Evolutionary conservation across 2,888 invertebrate species (phyloP).

Genomic region (Mythimna albipuncta): DNA sequence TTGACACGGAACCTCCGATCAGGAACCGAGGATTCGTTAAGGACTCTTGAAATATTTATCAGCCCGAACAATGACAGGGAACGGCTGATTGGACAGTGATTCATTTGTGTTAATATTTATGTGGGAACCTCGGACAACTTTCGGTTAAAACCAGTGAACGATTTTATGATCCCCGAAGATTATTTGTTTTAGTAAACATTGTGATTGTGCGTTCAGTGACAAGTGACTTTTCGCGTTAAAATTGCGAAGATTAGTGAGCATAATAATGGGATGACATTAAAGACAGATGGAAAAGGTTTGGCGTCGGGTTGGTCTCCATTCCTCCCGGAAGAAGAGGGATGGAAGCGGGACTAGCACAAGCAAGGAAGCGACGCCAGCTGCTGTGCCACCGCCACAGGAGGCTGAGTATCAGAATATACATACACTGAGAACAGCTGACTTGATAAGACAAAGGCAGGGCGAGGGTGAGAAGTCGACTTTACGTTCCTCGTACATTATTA

Average conservation of each 20-base stretch:
- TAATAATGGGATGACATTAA: slow-evolving; percentile 89
- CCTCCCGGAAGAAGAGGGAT: slow-evolving; percentile 91
- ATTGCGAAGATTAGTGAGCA: slow-evolving; percentile 62
- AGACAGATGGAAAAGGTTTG: slow-evolving; percentile 90
- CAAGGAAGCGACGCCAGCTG: slow-evolving; percentile 81
- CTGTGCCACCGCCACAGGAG: slow-evolving; percentile 82
- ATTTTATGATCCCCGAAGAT: slow-evolving; percentile 21
- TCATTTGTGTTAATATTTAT: slow-evolving; percentile 72
- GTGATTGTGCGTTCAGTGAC: slow-evolving; percentile 45
- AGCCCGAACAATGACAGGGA: slow-evolving; percentile 80
- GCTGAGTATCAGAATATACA: slow-evolving; percentile 89
- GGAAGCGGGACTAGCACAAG: slow-evolving; percentile 89
- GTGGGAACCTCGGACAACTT: slow-evolving; percentile 67
- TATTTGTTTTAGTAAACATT: slow-evolving; percentile 45
- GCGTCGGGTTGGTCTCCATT: slow-evolving; percentile 90
- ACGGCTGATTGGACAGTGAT: slow-evolving; percentile 80
- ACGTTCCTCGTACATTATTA: slow-evolving; percentile 88
- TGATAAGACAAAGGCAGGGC: slow-evolving; percentile 88
- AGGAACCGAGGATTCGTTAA: slow-evolving; percentile 34
- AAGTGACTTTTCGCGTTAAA: slow-evolving; percentile 47
- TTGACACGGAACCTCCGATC: slow-evolving; percentile 40
- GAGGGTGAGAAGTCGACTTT: slow-evolving; percentile 87
- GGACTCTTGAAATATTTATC: slow-evolving; percentile 58
- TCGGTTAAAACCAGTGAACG: slow-evolving; percentile 52
- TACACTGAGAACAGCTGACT: slow-evolving; percentile 88